Conservation (phyloP, 2,113 vertebrate genomes). For the Chaetorhynchus papuensis region DNA sequence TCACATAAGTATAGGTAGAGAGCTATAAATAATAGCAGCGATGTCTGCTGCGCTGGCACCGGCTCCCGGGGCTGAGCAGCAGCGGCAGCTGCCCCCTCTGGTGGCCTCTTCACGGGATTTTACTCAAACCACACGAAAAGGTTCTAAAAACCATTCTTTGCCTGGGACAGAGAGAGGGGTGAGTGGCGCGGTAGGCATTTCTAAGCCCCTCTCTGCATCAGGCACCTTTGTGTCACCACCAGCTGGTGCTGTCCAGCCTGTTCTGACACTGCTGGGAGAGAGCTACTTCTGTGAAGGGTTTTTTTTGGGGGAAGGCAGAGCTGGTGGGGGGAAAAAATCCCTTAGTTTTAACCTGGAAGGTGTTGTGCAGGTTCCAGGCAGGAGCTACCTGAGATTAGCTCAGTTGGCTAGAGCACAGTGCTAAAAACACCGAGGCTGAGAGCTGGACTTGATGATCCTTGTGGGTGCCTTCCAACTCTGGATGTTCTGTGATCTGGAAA, state of each 20-base stretch:
- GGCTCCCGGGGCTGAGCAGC: not conserved
- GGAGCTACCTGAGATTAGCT: not conserved
- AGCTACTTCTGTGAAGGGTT: not conserved
- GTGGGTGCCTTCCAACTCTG: not conserved
- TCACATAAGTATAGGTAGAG: conserved; percentile 50
- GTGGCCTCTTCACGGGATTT: not conserved
- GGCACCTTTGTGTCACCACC: not conserved
- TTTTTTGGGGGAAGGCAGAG: not conserved
- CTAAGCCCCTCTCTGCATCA: not conserved
- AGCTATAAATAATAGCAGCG: conserved; percentile 20
- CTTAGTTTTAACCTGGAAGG: not conserved
- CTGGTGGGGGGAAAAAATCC: rapidly evolving
- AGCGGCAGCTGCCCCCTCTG: conserved; percentile 29
- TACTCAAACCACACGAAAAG: not conserved
- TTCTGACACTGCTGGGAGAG: not conserved
- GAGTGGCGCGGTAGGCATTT: not conserved
- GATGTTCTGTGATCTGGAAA: not conserved
- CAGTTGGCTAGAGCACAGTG: not conserved
- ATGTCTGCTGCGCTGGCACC: not conserved
- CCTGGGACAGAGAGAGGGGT: not conserved
- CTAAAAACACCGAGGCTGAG: no score
- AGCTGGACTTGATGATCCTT: not conserved
- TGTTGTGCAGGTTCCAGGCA: not conserved
- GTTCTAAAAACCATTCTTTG: not conserved
- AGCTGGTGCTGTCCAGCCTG: not conserved